Evolutionary conservation across 2,797 vertebrate genomes (phyloP), one percentile per base, ranked within the genome.

Genomic region (Brachyrhaphis roseni): DNA sequence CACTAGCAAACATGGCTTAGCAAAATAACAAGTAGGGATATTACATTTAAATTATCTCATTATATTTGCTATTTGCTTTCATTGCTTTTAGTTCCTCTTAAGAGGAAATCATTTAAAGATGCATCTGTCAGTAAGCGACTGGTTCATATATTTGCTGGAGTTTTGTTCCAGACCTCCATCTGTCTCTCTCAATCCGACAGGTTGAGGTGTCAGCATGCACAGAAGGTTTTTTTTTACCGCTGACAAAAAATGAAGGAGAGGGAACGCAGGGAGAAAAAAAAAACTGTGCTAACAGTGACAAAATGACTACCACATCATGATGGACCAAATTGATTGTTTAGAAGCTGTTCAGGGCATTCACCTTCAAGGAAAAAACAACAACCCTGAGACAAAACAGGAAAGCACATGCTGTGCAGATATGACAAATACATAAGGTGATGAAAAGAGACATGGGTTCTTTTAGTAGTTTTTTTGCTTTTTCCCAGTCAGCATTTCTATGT

Each of bases 241-340:
- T 72, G 46, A 80, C 47, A 51, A 77, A 77, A 41, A 84, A 78
- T 0, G 2, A 23, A 62, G 46, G 31, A 57, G 16, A 45, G 77
- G 23, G 11, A 43, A 53, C 76, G 66, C 18, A 51, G 5, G 2
- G 23, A 46, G 64, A 12, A 71, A 41, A 11, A 71, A 76, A 62
- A 43, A 75, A 53, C 51, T 8, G 20, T 15, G 45, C 62, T 84
- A 71, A 84, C 78, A 72, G 72, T 81, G 77, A 84, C 79, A 78
- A 72, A 81, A 75, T 76, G 72, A 73, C 74, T 45, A 45, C 71
- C 73, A 70, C 74, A 76, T 46, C 51, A 57, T 46, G 72, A 79
- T 46, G 45, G 66, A 73, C 83, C 70, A 43, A 80, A 87, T 74
- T 4, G 77, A 78, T 81, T 85, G 13, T 82, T 86, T 74, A 45